A percentile compares a stretch with the other conserved stretches of the same genome.
Conservation (phyloP, 2,888 invertebrate genomes). For the Ypsolopha sequella region DNA sequence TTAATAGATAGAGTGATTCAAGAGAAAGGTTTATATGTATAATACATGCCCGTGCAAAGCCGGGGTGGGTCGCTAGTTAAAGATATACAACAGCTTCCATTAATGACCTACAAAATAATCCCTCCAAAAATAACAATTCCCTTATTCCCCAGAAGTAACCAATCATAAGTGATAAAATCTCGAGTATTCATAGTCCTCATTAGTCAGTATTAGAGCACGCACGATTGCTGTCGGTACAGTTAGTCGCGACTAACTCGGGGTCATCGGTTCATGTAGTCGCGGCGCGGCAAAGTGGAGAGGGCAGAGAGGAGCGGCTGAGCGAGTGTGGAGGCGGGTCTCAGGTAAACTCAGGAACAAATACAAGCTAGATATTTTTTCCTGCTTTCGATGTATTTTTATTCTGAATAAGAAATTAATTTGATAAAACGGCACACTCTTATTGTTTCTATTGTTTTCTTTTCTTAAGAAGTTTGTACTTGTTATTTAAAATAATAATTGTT, state of each 20-base stretch:
- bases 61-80: no score
- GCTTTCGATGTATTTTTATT: background rate
- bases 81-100: no score
- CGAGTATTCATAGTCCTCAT: slow-evolving; percentile 7
- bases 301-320: background rate
- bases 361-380: no score
- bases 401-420: background rate
- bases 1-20: no score
- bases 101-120: background rate
- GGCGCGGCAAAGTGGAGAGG: background rate
- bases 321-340: no score
- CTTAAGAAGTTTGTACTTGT: no score
- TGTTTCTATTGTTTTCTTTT: no score
- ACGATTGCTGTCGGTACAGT: slow-evolving; percentile 27
- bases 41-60: no score
- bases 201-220: slow-evolving; percentile 17
- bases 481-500: no score
- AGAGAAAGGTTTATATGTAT: no score
- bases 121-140: background rate
- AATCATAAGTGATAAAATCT: background rate
- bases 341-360: no score
- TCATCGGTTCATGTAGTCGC: slow-evolving; percentile 21
- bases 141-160: background rate
- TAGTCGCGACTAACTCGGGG: slow-evolving; percentile 21
- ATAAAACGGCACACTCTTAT: no score